phyloP scores from a whole-genome alignment of 2,888 invertebrate genomes.

The Chymomyza fuscimana region DNA sequence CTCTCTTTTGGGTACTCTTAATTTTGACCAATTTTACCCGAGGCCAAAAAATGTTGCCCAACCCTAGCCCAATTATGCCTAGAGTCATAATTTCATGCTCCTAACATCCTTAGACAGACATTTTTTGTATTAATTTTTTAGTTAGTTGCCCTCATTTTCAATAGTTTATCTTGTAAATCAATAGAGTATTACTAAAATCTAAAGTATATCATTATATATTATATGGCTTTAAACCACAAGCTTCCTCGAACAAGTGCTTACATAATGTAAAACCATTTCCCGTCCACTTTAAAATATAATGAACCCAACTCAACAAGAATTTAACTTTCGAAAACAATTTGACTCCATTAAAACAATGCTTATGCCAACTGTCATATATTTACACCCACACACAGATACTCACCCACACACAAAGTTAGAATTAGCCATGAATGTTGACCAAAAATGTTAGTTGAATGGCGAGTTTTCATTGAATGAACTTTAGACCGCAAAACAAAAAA shows the following conservation, averaged over 20 bases:
- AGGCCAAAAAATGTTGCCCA: no score
- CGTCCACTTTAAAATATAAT: background rate
- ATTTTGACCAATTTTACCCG: no score
- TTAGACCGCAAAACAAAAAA: constrained; percentile 7
- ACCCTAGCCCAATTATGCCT: no score
- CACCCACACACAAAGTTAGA: constrained; percentile 21
- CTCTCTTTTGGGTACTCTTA: no score
- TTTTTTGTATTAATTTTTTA: no score
- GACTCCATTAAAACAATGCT: constrained; percentile 51
- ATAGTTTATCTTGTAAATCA: no score
- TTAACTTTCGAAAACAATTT: constrained; percentile 20
- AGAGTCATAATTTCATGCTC: no score
- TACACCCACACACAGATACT: constrained; percentile 14
- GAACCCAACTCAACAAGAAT: constrained; percentile 1
- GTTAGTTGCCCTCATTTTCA: no score
- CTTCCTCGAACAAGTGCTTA: background rate
- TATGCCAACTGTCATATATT: constrained; percentile 27
- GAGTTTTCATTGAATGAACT: constrained; percentile 35
- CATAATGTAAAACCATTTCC: background rate
- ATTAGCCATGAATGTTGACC: constrained; percentile 64
- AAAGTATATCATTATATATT: background rate
- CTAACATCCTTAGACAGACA: no score
- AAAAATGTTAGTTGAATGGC: constrained; percentile 53
- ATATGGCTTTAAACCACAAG: background rate
- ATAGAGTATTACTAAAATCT: no score